Evolutionary conservation across 2,113 vertebrate genomes (phyloP).

Genomic region (Dinomys branickii): DNA sequence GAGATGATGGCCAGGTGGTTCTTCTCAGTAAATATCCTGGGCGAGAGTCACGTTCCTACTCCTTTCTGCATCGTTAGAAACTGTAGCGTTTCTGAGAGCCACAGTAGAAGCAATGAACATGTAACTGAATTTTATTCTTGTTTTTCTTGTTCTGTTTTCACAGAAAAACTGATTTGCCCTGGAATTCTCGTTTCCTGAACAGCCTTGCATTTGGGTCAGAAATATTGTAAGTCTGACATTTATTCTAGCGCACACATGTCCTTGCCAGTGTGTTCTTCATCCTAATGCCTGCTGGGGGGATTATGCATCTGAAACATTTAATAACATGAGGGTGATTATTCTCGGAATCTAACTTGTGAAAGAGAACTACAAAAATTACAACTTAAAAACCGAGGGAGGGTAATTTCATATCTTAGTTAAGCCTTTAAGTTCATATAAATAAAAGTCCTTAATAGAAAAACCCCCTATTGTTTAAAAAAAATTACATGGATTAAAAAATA

Average conservation of each 20-base stretch:
- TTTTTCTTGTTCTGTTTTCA: not conserved
- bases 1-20: not conserved
- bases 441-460: not conserved
- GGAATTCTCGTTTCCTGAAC: not conserved
- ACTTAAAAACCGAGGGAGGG: not conserved
- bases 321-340: not conserved
- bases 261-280: not conserved
- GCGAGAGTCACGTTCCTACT: not conserved
- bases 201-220: slow-evolving; percentile 22
- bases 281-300: not conserved
- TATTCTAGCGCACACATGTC: not conserved
- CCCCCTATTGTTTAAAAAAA: not conserved
- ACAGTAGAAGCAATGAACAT: not conserved
- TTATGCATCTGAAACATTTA: not conserved
- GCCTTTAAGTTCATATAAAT: slow-evolving; percentile 8
- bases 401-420: not conserved
- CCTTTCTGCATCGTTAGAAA: not conserved
- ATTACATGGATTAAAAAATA: slow-evolving; percentile 13
- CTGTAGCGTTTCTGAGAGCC: not conserved
- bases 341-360: not conserved
- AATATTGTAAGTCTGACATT: not conserved
- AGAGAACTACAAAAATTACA: not conserved
- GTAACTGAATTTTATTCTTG: not conserved
- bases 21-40: not conserved
- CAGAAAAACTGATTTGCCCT: not conserved